Base-by-base conservation (phyloP, 2,797 vertebrate species). In the Taeniopygia guttata region DNA sequence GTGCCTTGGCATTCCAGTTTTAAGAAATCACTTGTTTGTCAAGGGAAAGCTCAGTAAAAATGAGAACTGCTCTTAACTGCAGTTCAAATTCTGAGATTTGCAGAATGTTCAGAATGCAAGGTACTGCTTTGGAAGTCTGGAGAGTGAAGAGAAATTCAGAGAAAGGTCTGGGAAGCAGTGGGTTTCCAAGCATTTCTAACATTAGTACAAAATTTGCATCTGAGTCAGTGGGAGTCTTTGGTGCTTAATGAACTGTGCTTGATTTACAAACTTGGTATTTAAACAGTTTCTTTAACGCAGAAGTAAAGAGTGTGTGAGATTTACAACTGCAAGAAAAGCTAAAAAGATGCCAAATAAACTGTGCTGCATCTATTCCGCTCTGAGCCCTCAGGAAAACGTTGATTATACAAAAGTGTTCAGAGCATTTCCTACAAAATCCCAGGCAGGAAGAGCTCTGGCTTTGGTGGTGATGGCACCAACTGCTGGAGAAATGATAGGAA, bases 221-320 rank as follows among this genome's bases (percentile, higher is more conserved):
- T 4, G n/a, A 94, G 86, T 73, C 93, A 93, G 92, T 81, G 58
- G 95, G 95, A 95, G 92, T 16, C 92, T 87, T 79, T 62, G 40
- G 78, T 59, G 72, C 64, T 68, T 94, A 95, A 94, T 92, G 95
- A 89, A 42, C 80, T 83, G 70, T 52, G 70, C 87, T 87, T 89
- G 92, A 94, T 84, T 95, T 94, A 80, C 87, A 56, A 52, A 92
- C 77, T 59, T 52, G 45, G 62, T 81, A 59, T 93, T 94, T 75
- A 84, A 95, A 58, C 66, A 48, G 69, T 42, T 93, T 40, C 62
- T 58, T 86, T 66, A 76, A 45, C 10, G 9, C 22, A 27, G 34
- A 89, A 92, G 66, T 81, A 40, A 76, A 74, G 74, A 76, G 58
- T 14, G 2, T 25, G 13, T 29, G 43, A 51, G 72, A 52, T 73